Evolutionary conservation across 1,140 invertebrate genomes (phyloP).

Genomic region (Magallana ariakensis): DNA sequence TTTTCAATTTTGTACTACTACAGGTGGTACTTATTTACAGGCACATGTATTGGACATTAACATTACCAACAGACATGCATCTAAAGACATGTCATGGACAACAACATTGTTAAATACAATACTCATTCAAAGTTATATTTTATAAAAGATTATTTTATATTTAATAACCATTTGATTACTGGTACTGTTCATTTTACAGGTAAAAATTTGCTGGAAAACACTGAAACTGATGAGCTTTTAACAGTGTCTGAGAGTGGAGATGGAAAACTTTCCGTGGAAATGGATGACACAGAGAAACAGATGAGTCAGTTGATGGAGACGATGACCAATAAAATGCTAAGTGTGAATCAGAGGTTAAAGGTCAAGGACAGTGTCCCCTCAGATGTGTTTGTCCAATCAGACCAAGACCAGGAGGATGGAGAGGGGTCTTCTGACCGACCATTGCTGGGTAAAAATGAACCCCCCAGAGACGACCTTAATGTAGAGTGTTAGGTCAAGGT

Average conservation of each 20-base stretch:
- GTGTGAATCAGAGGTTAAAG: slow-evolving; percentile 8
- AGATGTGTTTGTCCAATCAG: neutral
- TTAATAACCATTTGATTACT: no score
- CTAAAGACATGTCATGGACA: no score
- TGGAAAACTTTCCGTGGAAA: neutral
- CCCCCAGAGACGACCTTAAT: slow-evolving; percentile 1
- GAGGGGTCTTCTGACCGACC: neutral
- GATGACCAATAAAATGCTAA: slow-evolving; percentile 32
- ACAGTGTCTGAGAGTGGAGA: neutral
- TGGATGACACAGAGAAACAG: slow-evolving; percentile 17
- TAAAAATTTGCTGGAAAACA: neutral
- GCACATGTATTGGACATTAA: no score
- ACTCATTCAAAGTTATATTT: no score
- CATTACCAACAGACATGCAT: no score
- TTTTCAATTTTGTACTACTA: no score
- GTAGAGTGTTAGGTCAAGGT: neutral
- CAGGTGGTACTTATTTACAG: no score
- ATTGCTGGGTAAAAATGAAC: neutral
- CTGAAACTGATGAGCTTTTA: neutral
- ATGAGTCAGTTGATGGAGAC: neutral
- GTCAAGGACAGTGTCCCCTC: neutral
- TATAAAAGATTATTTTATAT: no score
- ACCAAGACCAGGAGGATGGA: neutral
- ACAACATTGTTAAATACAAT: no score
- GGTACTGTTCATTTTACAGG: neutral